Base-by-base conservation (phyloP, 1,140 invertebrate species). In the Eulimnadia texana region DNA sequence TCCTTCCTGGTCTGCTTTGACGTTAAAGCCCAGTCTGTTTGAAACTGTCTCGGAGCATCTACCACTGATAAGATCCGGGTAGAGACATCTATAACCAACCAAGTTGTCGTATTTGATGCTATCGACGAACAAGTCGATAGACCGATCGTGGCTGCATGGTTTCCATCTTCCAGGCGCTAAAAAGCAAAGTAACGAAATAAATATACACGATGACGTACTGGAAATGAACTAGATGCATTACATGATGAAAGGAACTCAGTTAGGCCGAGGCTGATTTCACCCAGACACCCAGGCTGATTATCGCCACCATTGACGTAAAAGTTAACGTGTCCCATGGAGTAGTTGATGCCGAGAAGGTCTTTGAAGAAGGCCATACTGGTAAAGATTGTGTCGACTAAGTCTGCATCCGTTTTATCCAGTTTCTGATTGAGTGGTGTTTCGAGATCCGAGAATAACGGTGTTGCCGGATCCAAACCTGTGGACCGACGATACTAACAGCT, bases 381-480 rank as follows among this genome's bases (percentile, higher is more conserved):
- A 29, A 28, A 58, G 25, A 58, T 58, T 19, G 25, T 29, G 20
- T 58, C 56, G 20, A 28, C 25, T 19, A 58, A 58, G 19, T 58
- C 20, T 9, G 56, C 56, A 20, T 58, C 56, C 1, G 20, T 11
- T 13, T 29, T 58, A 20, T 58, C 56, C 19, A 58, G 56, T 19
- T 29, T 24, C 56, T 58, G 13, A 6, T 13, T 28, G 1, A 29
- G 27, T 2, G 19, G 19, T 11, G 24, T 33, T 58, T 58, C 25
- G 11, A 25, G 10, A 27, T 58, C 11, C 13, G 24, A 19, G 3
- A 27, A 58, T 13, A 19, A n/a, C 10, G 56, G 56, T 1, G 24
- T 29, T n/a, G 56, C 56, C 9, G 56, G 56, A 58, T 58, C 56
- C 3, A 58, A 58, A 2, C 56, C 56, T 58, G 56, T 1, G 25